phyloP scores from a whole-genome alignment of 2,113 vertebrate genomes.

The Catharus fuscescens region DNA sequence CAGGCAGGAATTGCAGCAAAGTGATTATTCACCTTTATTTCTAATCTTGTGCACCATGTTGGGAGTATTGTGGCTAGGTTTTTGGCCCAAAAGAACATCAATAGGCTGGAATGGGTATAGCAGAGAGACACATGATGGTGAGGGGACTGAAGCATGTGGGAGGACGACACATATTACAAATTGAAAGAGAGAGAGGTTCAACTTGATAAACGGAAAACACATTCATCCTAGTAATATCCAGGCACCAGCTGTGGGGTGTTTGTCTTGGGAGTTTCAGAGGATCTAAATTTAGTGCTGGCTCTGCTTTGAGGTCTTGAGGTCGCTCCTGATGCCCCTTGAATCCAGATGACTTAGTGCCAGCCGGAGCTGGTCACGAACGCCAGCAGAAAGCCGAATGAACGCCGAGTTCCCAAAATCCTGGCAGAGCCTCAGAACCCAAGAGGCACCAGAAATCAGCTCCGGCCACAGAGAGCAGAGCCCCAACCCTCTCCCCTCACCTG shows the following conservation, averaged over 20 bases:
- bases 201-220: neutral
- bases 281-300: neutral
- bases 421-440: neutral
- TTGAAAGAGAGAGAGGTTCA: neutral
- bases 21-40: neutral
- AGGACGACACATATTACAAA: neutral
- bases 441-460: neutral
- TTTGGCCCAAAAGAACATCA: neutral
- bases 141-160: neutral
- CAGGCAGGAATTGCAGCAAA: neutral
- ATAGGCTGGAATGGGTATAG: neutral
- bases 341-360: neutral
- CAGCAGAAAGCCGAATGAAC: neutral
- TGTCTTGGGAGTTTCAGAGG: neutral
- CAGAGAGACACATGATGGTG: neutral
- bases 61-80: neutral
- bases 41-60: neutral
- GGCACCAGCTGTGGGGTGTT: neutral
- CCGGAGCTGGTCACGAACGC: neutral
- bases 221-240: neutral
- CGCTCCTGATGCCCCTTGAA: neutral
- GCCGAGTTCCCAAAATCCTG: neutral
- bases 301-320: neutral
- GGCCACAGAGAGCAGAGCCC: neutral
- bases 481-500: constrained; percentile 76